These are phyloP conservation scores for Atrina japonica DNA, from an alignment of 2,888 invertebrate genomes.

Conservation along the genomic window DNA sequence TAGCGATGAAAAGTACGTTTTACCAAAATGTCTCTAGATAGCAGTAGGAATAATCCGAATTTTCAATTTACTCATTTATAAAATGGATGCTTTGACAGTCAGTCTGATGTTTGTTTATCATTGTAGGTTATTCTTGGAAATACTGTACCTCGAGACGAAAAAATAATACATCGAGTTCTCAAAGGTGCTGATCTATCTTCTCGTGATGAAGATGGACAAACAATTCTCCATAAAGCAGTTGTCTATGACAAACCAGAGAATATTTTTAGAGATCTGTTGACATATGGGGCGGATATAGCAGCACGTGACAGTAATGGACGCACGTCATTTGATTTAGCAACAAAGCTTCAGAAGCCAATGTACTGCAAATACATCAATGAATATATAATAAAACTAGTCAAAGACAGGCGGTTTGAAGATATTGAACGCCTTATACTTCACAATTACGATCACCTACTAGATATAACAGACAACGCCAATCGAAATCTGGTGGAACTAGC, in stretches of 20 bases:
- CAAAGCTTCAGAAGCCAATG: slow-evolving; percentile 52
- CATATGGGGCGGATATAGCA: slow-evolving; percentile 61
- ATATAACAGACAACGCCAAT: slow-evolving; percentile 63
- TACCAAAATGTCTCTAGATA: too few species aligned
- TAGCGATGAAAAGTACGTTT: too few species aligned
- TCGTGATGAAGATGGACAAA: slow-evolving; percentile 66
- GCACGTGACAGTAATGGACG: slow-evolving; percentile 67
- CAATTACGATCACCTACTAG: slow-evolving; percentile 76
- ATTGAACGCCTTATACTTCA: slow-evolving; percentile 75
- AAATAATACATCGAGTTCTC: slow-evolving; percentile 65
- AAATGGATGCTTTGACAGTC: too few species aligned
- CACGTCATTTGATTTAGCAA: slow-evolving; percentile 65
- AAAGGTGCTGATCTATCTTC: slow-evolving; percentile 65
- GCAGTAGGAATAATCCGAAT: too few species aligned
- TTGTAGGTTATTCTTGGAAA: slow-evolving; percentile 67
- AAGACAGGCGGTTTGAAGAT: slow-evolving; percentile 62
- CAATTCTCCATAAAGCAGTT: slow-evolving; percentile 68
- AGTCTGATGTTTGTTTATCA: too few species aligned
- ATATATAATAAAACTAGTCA: slow-evolving; percentile 63
- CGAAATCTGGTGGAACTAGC: slow-evolving; percentile 70
- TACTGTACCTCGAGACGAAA: slow-evolving; percentile 63
- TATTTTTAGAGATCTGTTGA: slow-evolving; percentile 52
- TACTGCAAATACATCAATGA: slow-evolving; percentile 64
- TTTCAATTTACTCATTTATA: too few species aligned
- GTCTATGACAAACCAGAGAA: slow-evolving; percentile 56